phyloP scores from a whole-genome alignment of 2,888 invertebrate genomes.

The Dendrolimus pini region DNA sequence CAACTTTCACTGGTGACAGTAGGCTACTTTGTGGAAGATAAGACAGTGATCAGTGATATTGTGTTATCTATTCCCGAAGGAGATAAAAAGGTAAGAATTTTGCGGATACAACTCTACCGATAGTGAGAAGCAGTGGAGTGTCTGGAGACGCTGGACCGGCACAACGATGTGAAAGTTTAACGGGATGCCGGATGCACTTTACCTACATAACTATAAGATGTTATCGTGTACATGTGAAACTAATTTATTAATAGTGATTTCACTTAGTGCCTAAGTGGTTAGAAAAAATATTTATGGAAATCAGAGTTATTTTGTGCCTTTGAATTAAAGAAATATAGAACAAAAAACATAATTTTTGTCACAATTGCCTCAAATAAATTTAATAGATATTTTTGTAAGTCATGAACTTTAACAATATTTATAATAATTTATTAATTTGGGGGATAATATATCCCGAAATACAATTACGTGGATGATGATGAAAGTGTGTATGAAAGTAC shows the following conservation, averaged over 20 bases:
- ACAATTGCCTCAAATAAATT: too few relatives aligned
- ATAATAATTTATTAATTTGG: too few relatives aligned
- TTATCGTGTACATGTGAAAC: background rate
- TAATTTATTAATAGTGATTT: background rate
- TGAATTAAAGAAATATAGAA: too few relatives aligned
- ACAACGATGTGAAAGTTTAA: constrained; percentile 28
- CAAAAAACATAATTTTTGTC: too few relatives aligned
- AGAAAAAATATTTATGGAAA: too few relatives aligned
- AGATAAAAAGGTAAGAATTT: constrained; percentile 61
- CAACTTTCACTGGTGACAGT: constrained; percentile 67
- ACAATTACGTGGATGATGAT: too few relatives aligned
- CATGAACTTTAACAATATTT: too few relatives aligned
- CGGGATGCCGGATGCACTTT: constrained; percentile 5
- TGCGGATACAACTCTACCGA: constrained; percentile 11
- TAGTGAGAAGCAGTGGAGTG: constrained; percentile 31
- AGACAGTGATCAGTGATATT: constrained; percentile 57
- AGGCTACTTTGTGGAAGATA: constrained; percentile 52
- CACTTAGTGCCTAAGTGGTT: background rate
- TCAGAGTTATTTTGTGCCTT: too few relatives aligned
- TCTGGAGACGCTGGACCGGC: constrained; percentile 13
- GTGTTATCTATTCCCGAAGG: constrained; percentile 48
- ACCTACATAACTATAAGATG: background rate
- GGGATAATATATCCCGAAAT: too few relatives aligned
- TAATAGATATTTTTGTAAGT: too few relatives aligned
- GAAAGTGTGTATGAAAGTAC: too few relatives aligned